A percentile compares a stretch with the other conserved stretches of the same genome.
phyloP scores from a whole-genome alignment of 2,888 invertebrate genomes.

The Xylocampa areola region DNA sequence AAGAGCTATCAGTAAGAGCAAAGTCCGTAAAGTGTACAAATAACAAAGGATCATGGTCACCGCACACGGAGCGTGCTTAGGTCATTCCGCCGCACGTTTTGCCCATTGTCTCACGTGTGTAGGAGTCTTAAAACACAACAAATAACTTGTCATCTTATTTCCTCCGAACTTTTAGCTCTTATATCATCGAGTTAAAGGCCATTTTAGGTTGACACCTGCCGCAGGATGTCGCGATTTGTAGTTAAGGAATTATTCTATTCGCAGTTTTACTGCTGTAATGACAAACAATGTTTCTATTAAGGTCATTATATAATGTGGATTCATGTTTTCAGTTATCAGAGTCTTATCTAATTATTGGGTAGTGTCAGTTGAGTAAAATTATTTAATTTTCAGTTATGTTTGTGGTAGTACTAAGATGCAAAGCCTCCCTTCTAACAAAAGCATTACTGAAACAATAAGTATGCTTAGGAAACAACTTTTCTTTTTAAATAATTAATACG shows the following conservation, averaged over 20 bases:
- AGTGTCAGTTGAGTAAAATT: not conserved
- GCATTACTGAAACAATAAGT: too few relatives aligned
- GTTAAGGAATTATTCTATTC: slow-evolving; percentile 72
- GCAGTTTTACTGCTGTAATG: slow-evolving; percentile 57
- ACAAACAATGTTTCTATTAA: slow-evolving; percentile 50
- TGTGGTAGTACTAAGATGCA: too few relatives aligned
- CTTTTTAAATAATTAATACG: too few relatives aligned
- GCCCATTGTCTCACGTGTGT: slow-evolving; percentile 76
- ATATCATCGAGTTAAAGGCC: slow-evolving; percentile 48
- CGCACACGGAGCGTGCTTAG: slow-evolving; percentile 54
- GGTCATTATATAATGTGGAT: slow-evolving; percentile 32
- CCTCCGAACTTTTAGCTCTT: slow-evolving; percentile 39
- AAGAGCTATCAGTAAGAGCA: slow-evolving; percentile 37
- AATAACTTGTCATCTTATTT: slow-evolving; percentile 60
- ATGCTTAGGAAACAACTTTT: too few relatives aligned
- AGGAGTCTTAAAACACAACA: slow-evolving; percentile 69
- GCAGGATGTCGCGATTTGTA: slow-evolving; percentile 68
- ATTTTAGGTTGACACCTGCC: slow-evolving; percentile 47
- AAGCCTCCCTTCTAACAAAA: too few relatives aligned
- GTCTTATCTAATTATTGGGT: slow-evolving; percentile 21
- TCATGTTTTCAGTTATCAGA: slow-evolving; percentile 34
- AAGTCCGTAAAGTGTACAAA: slow-evolving; percentile 35
- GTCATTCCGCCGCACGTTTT: slow-evolving; percentile 67
- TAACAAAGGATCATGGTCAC: slow-evolving; percentile 49
- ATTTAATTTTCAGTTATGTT: too few relatives aligned